Conservation (phyloP, 2,797 vertebrate species). For the Darevskia mixta region DNA sequence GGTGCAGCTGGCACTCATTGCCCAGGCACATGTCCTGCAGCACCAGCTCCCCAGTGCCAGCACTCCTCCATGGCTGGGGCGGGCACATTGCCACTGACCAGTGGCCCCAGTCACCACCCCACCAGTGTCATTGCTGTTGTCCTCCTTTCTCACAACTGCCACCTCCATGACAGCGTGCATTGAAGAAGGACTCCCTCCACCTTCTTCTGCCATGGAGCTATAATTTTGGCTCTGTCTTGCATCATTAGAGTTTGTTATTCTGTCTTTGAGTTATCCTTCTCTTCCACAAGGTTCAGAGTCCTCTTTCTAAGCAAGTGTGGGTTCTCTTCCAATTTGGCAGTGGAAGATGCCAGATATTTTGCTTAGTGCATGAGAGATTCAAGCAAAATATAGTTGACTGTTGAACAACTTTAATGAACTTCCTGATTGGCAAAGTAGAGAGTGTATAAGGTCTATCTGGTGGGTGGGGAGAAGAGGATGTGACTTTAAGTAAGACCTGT, state of each 20-base stretch:
- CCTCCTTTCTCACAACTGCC: no score
- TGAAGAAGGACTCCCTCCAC: no score
- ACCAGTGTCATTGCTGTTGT: no score
- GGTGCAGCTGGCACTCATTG: conserved; percentile 90
- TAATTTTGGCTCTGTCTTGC: neutral
- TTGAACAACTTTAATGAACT: neutral
- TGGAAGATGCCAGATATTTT: neutral
- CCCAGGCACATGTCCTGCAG: conserved; percentile 95
- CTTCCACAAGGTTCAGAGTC: neutral
- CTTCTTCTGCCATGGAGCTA: neutral
- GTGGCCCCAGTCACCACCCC: no score
- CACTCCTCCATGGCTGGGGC: no score
- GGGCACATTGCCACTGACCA: no score
- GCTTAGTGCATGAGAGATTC: neutral
- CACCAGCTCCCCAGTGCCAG: no score
- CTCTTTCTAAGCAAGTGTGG: neutral
- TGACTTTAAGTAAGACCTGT: conserved; percentile 6
- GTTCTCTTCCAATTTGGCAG: neutral
- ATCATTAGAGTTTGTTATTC: neutral
- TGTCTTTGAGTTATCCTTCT: neutral
- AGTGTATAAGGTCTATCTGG: neutral
- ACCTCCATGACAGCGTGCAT: no score
- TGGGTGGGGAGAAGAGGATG: neutral
- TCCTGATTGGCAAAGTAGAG: neutral
- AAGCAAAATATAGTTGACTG: neutral